Evolutionary conservation across 2,113 vertebrate genomes (phyloP).

Genomic region (Pollachius pollachius): DNA sequence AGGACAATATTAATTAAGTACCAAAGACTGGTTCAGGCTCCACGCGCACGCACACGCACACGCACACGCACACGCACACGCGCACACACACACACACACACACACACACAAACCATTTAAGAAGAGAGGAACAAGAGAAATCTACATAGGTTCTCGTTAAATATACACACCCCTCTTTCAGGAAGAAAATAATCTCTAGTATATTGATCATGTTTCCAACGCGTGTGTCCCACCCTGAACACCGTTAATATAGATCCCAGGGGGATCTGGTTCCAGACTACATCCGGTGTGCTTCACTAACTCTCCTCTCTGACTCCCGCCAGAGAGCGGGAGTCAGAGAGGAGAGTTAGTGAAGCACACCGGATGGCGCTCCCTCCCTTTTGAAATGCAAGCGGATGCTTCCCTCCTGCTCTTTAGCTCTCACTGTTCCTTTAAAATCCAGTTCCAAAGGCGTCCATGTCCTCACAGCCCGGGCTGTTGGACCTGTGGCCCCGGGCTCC

Average conservation of each 20-base stretch:
- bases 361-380: background rate
- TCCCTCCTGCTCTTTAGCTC: slow-evolving; percentile 22
- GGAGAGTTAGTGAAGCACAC: too few species aligned
- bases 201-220: slow-evolving; percentile 11
- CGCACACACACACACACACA: slow-evolving; percentile 8
- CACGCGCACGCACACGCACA: background rate
- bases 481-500: background rate
- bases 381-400: slow-evolving; percentile 30
- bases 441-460: slow-evolving; percentile 74
- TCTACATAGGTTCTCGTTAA: slow-evolving; percentile 58
- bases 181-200: slow-evolving; percentile 53
- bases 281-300: too few species aligned
- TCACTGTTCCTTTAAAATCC: slow-evolving; percentile 34
- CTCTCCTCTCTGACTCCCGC: background rate
- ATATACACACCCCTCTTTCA: slow-evolving; percentile 56
- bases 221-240: too few species aligned
- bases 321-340: background rate
- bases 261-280: too few species aligned
- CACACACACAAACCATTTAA: background rate
- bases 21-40: slow-evolving; percentile 9
- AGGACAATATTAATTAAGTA: slow-evolving; percentile 4
- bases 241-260: too few species aligned
- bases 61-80: slow-evolving; percentile 9
- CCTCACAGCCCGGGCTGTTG: slow-evolving; percentile 58
- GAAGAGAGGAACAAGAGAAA: slow-evolving; percentile 21